Evolutionary conservation across 2,888 invertebrate species (phyloP).

Genomic region (Polymixis flavicincta): DNA sequence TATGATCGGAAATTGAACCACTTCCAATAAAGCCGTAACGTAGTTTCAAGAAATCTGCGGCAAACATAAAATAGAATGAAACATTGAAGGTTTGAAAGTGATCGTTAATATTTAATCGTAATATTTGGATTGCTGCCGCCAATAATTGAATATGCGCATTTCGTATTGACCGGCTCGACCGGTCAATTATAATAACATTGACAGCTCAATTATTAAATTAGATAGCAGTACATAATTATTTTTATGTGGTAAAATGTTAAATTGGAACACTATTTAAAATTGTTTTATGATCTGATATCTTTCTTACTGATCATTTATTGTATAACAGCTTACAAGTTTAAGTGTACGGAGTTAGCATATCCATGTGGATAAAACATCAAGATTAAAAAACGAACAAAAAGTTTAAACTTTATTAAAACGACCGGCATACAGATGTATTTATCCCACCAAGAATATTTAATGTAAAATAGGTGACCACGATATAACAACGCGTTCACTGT

Average conservation of each 20-base stretch:
- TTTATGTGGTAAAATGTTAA: no score
- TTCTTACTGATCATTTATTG: neutral
- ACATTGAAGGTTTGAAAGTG: slow-evolving; percentile 7
- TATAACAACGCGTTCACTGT: neutral
- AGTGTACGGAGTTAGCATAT: no score
- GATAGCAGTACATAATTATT: neutral
- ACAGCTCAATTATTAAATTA: slow-evolving; percentile 35
- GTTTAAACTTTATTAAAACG: neutral
- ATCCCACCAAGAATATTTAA: neutral
- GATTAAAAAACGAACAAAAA: no score
- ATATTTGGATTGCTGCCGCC: slow-evolving; percentile 24
- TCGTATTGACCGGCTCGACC: slow-evolving; percentile 16
- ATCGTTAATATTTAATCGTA: slow-evolving; percentile 23
- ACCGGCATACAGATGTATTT: neutral
- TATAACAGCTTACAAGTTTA: neutral
- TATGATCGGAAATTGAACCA: neutral
- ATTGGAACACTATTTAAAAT: no score
- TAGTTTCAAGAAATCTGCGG: neutral
- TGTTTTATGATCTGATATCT: no score
- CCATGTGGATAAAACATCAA: no score
- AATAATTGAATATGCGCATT: slow-evolving; percentile 43
- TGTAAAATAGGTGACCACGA: neutral
- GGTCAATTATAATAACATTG: slow-evolving; percentile 30
- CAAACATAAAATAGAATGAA: slow-evolving; percentile 7
- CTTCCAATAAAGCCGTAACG: neutral